phyloP scores from a whole-genome alignment of 37 sponge, comb jelly and placozoan genomes.

The Crambe crambe region DNA sequence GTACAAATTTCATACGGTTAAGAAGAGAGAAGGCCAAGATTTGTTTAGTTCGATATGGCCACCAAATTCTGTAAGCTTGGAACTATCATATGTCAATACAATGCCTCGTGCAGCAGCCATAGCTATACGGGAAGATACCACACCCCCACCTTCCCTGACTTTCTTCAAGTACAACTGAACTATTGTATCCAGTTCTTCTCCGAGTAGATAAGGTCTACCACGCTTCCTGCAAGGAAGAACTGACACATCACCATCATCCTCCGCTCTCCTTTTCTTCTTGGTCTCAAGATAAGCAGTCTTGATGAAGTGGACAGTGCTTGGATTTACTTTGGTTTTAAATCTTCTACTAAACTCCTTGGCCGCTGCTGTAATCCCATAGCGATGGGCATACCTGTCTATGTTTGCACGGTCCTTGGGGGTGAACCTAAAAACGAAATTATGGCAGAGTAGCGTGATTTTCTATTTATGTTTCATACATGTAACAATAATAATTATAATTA shows the following conservation, averaged over 20 bases:
- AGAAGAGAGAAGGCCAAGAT: slow-evolving; percentile 37
- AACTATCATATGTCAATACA: slow-evolving; percentile 7
- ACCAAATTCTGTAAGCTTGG: slow-evolving; percentile 29
- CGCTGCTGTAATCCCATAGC: neutral
- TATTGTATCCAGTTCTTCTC: neutral
- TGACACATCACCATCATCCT: slow-evolving; percentile 1
- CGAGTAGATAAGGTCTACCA: slow-evolving; percentile 44
- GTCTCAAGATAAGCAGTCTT: neutral
- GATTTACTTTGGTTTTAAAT: neutral
- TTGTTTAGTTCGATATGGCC: slow-evolving; percentile 31
- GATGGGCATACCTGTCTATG: no score
- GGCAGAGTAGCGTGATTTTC: neutral
- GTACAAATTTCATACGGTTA: slow-evolving; percentile 29
- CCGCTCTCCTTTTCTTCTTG: neutral
- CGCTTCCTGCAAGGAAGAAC: no score
- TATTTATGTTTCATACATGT: slow-evolving; percentile 3
- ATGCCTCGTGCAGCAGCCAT: slow-evolving; percentile 64
- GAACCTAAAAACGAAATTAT: no score
- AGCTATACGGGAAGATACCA: slow-evolving; percentile 28
- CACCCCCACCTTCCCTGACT: neutral
- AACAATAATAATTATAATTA: neutral
- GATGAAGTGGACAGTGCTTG: neutral
- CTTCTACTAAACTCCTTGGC: neutral
- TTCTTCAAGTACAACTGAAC: slow-evolving; percentile 27
- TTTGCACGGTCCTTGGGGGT: no score